Conservation (phyloP, 64 coral and sea anemone species). For the Stichodactyla mertensii region DNA sequence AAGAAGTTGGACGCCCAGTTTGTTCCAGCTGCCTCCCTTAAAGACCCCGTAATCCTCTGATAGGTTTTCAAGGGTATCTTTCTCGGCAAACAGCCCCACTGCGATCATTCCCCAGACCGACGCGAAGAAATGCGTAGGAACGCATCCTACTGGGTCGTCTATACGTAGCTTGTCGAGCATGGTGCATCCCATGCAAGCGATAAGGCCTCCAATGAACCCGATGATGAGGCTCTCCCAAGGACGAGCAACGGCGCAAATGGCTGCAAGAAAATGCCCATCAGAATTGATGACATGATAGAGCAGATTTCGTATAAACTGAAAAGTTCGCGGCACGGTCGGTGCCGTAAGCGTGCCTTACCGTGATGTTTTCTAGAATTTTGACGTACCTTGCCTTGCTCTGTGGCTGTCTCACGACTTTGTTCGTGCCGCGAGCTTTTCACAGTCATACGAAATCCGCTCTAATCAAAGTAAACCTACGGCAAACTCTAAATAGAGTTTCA, state of each 20-base stretch:
- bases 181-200: constrained; percentile 52
- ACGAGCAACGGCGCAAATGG: constrained; percentile 67
- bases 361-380: no score
- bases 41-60: constrained; percentile 46
- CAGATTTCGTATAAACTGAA: no score
- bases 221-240: constrained; percentile 79
- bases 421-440: no score
- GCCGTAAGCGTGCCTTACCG: no score
- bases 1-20: constrained; percentile 31
- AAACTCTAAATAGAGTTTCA: no score
- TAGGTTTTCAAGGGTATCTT: constrained; percentile 55
- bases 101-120: constrained; percentile 75
- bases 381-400: no score
- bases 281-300: no score
- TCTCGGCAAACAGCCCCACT: constrained; percentile 74
- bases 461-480: no score
- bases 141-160: constrained; percentile 87
- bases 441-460: no score
- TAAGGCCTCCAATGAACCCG: constrained; percentile 60
- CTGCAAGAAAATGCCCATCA: constrained; percentile 14
- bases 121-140: constrained; percentile 54
- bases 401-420: no score
- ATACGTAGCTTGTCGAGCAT: constrained; percentile 60
- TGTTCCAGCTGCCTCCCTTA: constrained; percentile 42
- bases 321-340: no score